A percentile compares a stretch with the other conserved stretches of the same genome.
Conservation (phyloP, 2,113 vertebrate species). For the Barnardius zonarius region DNA sequence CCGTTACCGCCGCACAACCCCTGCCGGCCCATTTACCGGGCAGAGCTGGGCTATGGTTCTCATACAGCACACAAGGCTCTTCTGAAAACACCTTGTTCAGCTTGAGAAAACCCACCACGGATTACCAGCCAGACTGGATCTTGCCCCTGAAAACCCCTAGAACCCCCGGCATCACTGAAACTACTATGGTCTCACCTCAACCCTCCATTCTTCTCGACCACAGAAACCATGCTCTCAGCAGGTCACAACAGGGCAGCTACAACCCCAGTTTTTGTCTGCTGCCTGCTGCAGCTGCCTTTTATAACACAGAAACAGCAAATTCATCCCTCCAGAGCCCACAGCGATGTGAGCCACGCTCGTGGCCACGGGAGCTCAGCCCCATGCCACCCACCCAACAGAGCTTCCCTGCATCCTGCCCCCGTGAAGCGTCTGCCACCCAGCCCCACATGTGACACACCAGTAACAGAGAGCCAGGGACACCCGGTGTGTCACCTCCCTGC, state of each 20-base stretch:
- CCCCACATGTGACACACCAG: not conserved
- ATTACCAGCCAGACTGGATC: not conserved
- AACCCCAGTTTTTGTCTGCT: not conserved
- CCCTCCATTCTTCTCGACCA: not conserved
- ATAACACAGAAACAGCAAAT: not conserved
- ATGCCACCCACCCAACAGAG: not conserved
- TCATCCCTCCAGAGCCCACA: not conserved
- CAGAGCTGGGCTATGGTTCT: not conserved
- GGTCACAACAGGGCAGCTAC: not conserved
- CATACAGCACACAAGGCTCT: fast-evolving
- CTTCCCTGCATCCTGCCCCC: not conserved
- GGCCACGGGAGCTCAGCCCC: not conserved
- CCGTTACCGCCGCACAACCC: not conserved
- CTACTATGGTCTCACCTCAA: not conserved
- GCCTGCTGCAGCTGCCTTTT: not conserved
- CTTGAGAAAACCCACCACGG: not conserved
- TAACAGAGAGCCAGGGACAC: not conserved
- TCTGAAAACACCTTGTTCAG: not conserved
- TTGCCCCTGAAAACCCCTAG: not conserved
- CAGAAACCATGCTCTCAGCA: not conserved
- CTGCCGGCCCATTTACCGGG: not conserved
- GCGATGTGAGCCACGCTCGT: fast-evolving
- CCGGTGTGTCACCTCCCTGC: not conserved
- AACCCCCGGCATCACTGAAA: not conserved
- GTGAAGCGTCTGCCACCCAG: not conserved